Percentiles rank a stretch among this genome's conserved stretches.
phyloP scores from a whole-genome alignment of 2,797 vertebrate species.

The Cryptoblepharus egeriae region DNA sequence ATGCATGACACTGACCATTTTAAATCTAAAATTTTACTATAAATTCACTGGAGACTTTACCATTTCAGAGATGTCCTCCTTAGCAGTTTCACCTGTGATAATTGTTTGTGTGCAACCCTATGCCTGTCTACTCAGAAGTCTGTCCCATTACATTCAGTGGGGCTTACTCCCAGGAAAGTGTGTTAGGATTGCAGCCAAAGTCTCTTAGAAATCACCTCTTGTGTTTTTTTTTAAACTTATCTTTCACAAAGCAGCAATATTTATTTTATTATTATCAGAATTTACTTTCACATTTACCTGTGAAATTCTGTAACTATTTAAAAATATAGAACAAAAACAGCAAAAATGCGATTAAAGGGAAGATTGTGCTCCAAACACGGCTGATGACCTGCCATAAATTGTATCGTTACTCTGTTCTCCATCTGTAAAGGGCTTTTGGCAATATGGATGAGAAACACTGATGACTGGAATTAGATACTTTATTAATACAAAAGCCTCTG shows the following conservation, averaged over 20 bases:
- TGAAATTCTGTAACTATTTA: constrained; percentile 84
- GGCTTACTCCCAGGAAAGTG: too few species aligned
- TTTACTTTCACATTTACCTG: constrained; percentile 76
- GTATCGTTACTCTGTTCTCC: constrained; percentile 28
- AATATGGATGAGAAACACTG: constrained; percentile 67
- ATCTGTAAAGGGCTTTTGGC: constrained; percentile 47
- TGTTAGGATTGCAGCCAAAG: too few species aligned
- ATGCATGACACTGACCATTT: constrained; percentile 26
- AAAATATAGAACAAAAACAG: constrained; percentile 60
- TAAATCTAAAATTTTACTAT: constrained; percentile 79
- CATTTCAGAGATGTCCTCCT: constrained; percentile 76
- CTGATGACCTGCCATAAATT: constrained; percentile 48
- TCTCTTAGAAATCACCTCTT: constrained; percentile 75
- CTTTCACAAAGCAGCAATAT: constrained; percentile 74
- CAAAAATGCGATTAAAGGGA: background rate
- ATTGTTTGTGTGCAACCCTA: too few species aligned
- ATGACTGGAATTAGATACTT: constrained; percentile 7
- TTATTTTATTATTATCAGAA: constrained; percentile 73
- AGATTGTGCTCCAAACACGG: constrained; percentile 48
- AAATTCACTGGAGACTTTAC: constrained; percentile 74
- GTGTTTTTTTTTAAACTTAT: constrained; percentile 69
- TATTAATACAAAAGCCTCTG: constrained; percentile 13
- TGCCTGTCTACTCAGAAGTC: too few species aligned
- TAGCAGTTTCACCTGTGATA: constrained; percentile 75
- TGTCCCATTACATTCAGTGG: too few species aligned